Conservation (phyloP, 2,797 vertebrate species). For the Ispidina lecontei region DNA sequence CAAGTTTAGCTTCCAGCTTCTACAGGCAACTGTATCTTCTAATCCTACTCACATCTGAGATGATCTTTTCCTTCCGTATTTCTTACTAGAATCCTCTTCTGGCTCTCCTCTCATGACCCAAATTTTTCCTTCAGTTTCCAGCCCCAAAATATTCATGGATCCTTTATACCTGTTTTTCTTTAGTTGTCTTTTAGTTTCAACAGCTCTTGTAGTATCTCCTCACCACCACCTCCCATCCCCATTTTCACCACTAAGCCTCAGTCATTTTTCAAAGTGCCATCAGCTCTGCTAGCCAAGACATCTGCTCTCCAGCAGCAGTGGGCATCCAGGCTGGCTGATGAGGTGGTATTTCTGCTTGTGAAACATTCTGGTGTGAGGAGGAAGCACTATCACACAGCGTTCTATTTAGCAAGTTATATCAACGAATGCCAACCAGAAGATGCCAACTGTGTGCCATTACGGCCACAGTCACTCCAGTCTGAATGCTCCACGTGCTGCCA, state of each 20-base stretch:
- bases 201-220: neutral
- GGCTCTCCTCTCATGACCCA: neutral
- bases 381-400: neutral
- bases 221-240: neutral
- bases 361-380: neutral
- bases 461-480: neutral
- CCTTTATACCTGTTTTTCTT: neutral
- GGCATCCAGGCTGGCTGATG: neutral
- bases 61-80: neutral
- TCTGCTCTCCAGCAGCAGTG: neutral
- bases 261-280: neutral
- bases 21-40: neutral
- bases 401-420: neutral
- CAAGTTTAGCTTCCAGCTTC: neutral
- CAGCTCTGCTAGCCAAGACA: neutral
- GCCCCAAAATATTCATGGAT: neutral
- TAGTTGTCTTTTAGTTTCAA: neutral
- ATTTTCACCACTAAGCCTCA: neutral
- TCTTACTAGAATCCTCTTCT: neutral
- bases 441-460: neutral
- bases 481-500: neutral
- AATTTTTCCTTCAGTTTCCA: neutral
- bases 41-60: neutral
- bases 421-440: neutral
- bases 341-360: neutral